A percentile compares a stretch with the other conserved stretches of the same genome.
Evolutionary conservation across 2,797 vertebrate species (phyloP).

Genomic region (Ceyx erithaca): DNA sequence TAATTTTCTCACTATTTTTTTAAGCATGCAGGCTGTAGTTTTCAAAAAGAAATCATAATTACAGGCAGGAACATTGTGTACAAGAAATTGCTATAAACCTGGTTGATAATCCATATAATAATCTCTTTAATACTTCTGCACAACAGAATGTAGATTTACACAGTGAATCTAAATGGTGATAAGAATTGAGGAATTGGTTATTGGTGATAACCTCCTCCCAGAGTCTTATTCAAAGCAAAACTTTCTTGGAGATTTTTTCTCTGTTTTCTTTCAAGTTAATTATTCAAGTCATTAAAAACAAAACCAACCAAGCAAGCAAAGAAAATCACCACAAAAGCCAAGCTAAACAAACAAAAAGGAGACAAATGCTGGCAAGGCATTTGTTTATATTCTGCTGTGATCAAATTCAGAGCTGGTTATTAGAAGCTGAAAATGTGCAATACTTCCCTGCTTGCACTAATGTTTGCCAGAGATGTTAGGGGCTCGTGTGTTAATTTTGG

Average conservation of each 20-base stretch:
- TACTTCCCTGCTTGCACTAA: background rate
- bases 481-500: background rate
- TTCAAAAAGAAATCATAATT: background rate
- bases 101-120: background rate
- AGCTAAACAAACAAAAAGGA: background rate
- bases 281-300: background rate
- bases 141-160: background rate
- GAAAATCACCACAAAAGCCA: too few relatives aligned
- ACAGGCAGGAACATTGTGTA: background rate
- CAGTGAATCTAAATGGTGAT: background rate
- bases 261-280: background rate
- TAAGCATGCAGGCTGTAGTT: background rate
- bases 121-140: background rate
- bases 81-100: background rate
- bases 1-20: background rate
- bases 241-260: background rate
- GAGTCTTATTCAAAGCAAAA: background rate
- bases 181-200: background rate
- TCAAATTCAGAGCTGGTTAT: background rate
- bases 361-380: background rate
- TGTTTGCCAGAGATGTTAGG: background rate
- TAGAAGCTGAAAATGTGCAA: background rate
- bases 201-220: background rate
- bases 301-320: too few relatives aligned
- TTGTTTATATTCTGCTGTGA: background rate